A percentile compares a stretch with the other conserved stretches of the same genome.
Conservation (phyloP, 2,797 vertebrate species). For the Morelia viridis region DNA sequence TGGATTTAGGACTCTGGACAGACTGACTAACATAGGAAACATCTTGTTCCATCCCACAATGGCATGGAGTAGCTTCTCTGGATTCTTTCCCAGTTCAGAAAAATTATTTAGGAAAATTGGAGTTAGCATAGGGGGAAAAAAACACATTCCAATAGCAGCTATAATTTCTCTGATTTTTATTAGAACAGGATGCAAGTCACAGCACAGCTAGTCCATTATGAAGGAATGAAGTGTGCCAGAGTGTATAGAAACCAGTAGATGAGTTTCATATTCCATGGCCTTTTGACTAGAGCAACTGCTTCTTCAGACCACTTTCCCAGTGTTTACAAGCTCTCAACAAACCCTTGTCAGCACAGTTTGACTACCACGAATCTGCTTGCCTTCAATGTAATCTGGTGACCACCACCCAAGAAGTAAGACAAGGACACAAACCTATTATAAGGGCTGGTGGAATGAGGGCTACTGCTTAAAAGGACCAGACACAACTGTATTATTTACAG, state of each 20-base stretch:
- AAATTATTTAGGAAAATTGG: background rate
- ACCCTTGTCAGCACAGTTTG: background rate
- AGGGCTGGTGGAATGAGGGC: background rate
- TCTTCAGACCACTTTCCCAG: background rate
- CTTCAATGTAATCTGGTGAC: background rate
- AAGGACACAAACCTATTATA: background rate
- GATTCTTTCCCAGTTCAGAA: background rate
- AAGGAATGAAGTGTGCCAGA: background rate
- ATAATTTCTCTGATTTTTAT: background rate
- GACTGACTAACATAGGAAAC: background rate
- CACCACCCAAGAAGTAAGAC: background rate
- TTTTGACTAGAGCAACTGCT: background rate
- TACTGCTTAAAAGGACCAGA: background rate
- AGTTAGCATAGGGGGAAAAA: background rate
- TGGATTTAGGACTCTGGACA: background rate
- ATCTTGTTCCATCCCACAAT: background rate
- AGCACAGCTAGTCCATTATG: background rate
- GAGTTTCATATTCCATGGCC: background rate
- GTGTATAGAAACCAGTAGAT: background rate
- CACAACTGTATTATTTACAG: background rate
- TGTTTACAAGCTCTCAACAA: background rate
- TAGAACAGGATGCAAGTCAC: background rate
- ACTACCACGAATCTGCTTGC: background rate
- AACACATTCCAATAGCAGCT: background rate
- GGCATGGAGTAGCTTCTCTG: background rate